Percentiles rank a stretch among this genome's conserved stretches.
These are phyloP conservation scores for Folsomia manolachei DNA, from an alignment of 2,888 invertebrate genomes.

Conservation along the genomic window DNA sequence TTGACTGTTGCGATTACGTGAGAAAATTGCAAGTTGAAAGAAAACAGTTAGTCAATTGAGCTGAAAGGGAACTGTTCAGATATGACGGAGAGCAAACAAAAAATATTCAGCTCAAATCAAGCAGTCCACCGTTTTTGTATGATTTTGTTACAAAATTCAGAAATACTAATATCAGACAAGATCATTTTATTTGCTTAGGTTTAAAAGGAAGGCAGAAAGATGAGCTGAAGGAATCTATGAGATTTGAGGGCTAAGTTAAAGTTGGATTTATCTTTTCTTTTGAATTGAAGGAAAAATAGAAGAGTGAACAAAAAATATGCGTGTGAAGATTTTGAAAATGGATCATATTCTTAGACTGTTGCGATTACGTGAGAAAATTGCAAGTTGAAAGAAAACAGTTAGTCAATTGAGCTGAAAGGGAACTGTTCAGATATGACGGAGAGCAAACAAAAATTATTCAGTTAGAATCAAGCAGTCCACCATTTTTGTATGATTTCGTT, in stretches of 20 bases:
- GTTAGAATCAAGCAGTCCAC: no score
- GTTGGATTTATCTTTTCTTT: constrained; percentile 11
- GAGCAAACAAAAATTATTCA: neutral
- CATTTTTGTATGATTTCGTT: no score
- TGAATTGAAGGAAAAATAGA: neutral
- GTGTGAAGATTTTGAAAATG: constrained; percentile 22
- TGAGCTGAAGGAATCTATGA: neutral
- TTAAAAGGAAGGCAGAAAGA: no score
- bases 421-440: neutral
- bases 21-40: neutral
- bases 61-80: neutral
- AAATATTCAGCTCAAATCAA: no score
- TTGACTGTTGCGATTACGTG: constrained; percentile 2
- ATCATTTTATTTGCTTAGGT: no score
- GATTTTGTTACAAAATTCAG: no score
- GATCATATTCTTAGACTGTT: neutral
- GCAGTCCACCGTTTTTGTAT: no score
- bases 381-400: neutral
- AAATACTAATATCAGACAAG: no score
- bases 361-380: constrained; percentile 5
- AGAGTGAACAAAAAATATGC: constrained; percentile 11
- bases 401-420: neutral
- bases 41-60: neutral
- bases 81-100: neutral
- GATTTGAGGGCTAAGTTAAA: neutral